phyloP scores from a whole-genome alignment of 2,888 invertebrate species.

The Iselma pallidipennis region DNA sequence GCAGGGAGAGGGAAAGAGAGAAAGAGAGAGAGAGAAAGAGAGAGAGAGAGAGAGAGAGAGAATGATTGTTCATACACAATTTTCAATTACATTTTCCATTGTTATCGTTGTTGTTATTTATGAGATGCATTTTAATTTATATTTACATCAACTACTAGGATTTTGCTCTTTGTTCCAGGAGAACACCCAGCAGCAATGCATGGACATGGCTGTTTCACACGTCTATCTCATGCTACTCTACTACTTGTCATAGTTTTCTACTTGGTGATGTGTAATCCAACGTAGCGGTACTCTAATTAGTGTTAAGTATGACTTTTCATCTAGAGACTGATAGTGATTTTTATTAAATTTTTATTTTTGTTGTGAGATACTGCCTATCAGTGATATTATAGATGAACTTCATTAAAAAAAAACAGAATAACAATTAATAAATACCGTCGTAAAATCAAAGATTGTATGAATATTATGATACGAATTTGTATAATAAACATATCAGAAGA shows the following conservation, averaged over 20 bases:
- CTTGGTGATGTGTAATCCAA: slow-evolving; percentile 36
- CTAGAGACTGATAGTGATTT: slow-evolving; percentile 17
- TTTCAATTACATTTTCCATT: background rate
- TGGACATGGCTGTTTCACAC: slow-evolving; percentile 56
- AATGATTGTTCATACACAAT: no score
- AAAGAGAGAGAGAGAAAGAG: no score
- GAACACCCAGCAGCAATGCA: slow-evolving; percentile 88
- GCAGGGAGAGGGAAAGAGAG: no score
- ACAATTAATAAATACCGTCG: background rate
- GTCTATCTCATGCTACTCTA: slow-evolving; percentile 46
- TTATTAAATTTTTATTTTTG: background rate
- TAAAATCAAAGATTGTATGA: background rate
- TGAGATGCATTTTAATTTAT: background rate
- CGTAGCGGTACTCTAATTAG: slow-evolving; percentile 33
- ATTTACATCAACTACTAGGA: slow-evolving; percentile 16
- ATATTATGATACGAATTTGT: background rate
- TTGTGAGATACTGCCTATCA: background rate
- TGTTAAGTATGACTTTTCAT: background rate
- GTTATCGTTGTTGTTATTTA: background rate
- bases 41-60: no score
- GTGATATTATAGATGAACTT: background rate
- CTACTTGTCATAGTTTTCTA: slow-evolving; percentile 43
- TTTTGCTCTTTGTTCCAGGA: slow-evolving; percentile 63
- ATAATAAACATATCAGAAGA: background rate
- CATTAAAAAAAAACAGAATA: background rate